phyloP scores from a whole-genome alignment of 2,797 vertebrate species.

The Rhabdophis nuchalis region DNA sequence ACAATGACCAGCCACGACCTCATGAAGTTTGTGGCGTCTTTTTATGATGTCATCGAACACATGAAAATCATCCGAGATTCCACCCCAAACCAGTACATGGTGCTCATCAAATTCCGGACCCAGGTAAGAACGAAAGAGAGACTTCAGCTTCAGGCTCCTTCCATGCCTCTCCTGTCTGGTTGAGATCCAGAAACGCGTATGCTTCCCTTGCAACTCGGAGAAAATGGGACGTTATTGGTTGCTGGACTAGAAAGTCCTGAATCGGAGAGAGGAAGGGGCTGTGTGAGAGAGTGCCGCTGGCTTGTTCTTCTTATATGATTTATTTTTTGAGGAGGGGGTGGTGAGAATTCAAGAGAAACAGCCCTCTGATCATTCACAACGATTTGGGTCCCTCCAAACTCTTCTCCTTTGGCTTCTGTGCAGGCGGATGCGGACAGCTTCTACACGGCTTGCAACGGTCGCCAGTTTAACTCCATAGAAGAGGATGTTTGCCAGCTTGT shows the following conservation, averaged over 20 bases:
- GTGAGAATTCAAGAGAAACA: too few species aligned
- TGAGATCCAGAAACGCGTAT: background rate
- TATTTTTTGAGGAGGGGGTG: background rate
- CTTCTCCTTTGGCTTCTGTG: background rate
- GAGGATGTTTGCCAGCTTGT: slow-evolving; percentile 95
- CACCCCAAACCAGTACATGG: slow-evolving; percentile 98
- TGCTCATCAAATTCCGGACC: slow-evolving; percentile 88
- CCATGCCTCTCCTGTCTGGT: background rate
- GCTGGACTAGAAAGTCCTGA: background rate
- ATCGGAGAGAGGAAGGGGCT: background rate
- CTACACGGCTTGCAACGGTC: slow-evolving; percentile 89
- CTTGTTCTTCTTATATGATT: background rate
- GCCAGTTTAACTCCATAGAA: slow-evolving; percentile 97
- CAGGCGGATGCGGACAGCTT: slow-evolving; percentile 94
- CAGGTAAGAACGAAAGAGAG: slow-evolving; percentile 77
- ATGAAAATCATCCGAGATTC: slow-evolving; percentile 99
- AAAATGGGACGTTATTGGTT: background rate
- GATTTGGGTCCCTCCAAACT: background rate
- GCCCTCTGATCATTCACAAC: rapidly evolving
- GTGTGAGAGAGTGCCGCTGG: too few species aligned
- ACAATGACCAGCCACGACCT: slow-evolving; percentile 98
- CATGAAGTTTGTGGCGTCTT: slow-evolving; percentile 95
- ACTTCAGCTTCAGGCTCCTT: background rate
- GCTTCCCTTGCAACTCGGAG: background rate
- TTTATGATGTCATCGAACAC: slow-evolving; percentile 95